Evolutionary conservation across 2,113 vertebrate species (phyloP).

Genomic region (Ahaetulla prasina): DNA sequence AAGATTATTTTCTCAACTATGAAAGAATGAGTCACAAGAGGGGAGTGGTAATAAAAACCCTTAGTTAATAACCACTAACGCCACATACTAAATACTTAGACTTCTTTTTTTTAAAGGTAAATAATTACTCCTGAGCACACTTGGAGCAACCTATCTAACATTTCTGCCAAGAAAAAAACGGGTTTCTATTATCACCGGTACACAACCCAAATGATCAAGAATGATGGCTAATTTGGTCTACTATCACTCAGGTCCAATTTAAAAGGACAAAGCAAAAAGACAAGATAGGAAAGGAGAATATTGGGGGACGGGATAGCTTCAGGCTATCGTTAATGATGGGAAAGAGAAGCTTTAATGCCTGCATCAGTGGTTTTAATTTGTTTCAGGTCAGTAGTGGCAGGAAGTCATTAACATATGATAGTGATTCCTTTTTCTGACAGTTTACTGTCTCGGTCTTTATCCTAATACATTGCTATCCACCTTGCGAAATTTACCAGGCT

Average conservation of each 20-base stretch:
- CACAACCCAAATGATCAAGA: conserved; percentile 60
- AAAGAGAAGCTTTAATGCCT: conserved; percentile 40
- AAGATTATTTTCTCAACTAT: conserved; percentile 15
- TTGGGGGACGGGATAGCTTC: conserved; percentile 38
- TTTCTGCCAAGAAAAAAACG: conserved; percentile 26
- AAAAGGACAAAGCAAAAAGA: conserved; percentile 62
- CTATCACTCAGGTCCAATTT: conserved; percentile 58
- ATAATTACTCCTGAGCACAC: conserved; percentile 20
- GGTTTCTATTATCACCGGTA: conserved; percentile 41
- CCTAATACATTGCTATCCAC: conserved; percentile 24
- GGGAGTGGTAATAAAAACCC: neutral
- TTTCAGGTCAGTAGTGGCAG: conserved; percentile 39
- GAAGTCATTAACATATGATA: conserved; percentile 39
- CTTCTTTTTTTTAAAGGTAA: conserved; percentile 20
- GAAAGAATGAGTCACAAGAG: conserved; percentile 6
- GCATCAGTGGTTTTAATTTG: conserved; percentile 59
- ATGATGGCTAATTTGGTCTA: conserved; percentile 60
- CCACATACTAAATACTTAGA: conserved; percentile 31
- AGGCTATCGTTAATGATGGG: conserved; percentile 42
- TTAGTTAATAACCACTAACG: conserved; percentile 27
- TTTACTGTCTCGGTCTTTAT: neutral
- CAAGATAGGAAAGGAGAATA: conserved; percentile 39
- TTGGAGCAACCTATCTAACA: conserved; percentile 36
- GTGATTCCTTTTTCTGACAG: neutral
- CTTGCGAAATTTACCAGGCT: conserved; percentile 3